These are phyloP conservation scores for Tragelaphus strepsiceros DNA, from an alignment of 2,113 vertebrate genomes.

Conservation along the genomic window DNA sequence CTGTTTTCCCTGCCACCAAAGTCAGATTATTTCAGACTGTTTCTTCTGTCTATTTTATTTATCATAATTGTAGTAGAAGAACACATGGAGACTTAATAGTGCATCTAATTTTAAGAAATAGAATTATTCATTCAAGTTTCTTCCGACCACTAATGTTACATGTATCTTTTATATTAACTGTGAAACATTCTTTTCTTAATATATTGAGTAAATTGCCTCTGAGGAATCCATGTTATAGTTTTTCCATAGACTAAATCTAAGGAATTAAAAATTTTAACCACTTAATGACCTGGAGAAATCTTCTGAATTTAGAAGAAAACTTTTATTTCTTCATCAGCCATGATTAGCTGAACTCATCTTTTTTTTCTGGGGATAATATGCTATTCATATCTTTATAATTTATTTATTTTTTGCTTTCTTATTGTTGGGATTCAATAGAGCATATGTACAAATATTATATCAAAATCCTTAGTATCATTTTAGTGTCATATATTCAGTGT, in stretches of 20 bases:
- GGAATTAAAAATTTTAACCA: background rate
- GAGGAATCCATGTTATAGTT: background rate
- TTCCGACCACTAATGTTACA: background rate
- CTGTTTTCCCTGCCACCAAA: background rate
- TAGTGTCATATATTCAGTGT: background rate
- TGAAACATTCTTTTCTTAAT: background rate
- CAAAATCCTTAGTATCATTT: background rate
- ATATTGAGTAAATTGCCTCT: background rate
- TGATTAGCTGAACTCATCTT: background rate
- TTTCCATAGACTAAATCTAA: background rate
- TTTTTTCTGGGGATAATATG: background rate
- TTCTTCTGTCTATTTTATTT: background rate
- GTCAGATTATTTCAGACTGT: background rate
- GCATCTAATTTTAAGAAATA: background rate
- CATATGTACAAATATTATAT: background rate
- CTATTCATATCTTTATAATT: background rate
- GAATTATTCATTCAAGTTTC: background rate
- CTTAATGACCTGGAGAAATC: background rate
- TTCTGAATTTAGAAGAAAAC: background rate
- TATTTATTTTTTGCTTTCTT: background rate
- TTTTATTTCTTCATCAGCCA: background rate
- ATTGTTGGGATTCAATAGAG: background rate
- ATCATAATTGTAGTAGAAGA: background rate
- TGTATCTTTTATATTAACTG: background rate
- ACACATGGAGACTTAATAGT: background rate